A percentile compares a stretch with the other conserved stretches of the same genome.
These are phyloP conservation scores for Hydractinia echinata DNA, from an alignment of 30 jellyfish, hydroid and myxozoan species.

Conservation along the genomic window DNA sequence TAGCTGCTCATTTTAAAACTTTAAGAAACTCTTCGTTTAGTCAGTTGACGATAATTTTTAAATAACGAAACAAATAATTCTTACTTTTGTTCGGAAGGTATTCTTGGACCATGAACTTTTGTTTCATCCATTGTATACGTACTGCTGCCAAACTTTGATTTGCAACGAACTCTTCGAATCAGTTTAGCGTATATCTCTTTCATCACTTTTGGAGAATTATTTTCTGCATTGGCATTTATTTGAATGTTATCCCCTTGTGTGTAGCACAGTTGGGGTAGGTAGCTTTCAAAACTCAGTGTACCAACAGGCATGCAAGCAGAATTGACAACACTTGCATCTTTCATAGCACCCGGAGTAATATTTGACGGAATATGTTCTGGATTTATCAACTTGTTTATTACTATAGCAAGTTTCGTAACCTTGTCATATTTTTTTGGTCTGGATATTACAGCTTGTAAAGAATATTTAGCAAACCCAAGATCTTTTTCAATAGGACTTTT, in stretches of 20 bases:
- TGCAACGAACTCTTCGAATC: conserved; percentile 76
- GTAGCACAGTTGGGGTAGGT: conserved; percentile 53
- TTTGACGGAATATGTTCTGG: conserved; percentile 61
- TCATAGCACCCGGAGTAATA: conserved; percentile 77
- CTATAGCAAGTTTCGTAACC: conserved; percentile 27
- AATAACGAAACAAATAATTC: not conserved
- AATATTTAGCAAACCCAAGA: conserved; percentile 58
- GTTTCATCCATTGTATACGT: conserved; percentile 38
- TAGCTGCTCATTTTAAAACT: too few species aligned
- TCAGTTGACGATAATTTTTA: not conserved
- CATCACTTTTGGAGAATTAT: conserved; percentile 83
- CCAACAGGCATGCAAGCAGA: conserved; percentile 69
- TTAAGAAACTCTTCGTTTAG: too few species aligned
- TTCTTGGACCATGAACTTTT: conserved; percentile 2
- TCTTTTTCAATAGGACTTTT: conserved; percentile 90
- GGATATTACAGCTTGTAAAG: conserved; percentile 55
- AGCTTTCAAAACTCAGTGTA: conserved; percentile 61
- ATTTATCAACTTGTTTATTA: conserved; percentile 63
- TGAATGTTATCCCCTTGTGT: conserved; percentile 58
- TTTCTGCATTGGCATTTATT: conserved; percentile 72
- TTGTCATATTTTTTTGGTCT: conserved; percentile 61
- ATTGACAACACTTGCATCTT: conserved; percentile 50
- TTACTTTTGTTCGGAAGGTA: conserved; percentile 30
- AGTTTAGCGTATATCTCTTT: conserved; percentile 85
- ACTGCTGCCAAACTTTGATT: conserved; percentile 46